phyloP scores from a whole-genome alignment of 2,888 invertebrate genomes.

The Dione juno region DNA sequence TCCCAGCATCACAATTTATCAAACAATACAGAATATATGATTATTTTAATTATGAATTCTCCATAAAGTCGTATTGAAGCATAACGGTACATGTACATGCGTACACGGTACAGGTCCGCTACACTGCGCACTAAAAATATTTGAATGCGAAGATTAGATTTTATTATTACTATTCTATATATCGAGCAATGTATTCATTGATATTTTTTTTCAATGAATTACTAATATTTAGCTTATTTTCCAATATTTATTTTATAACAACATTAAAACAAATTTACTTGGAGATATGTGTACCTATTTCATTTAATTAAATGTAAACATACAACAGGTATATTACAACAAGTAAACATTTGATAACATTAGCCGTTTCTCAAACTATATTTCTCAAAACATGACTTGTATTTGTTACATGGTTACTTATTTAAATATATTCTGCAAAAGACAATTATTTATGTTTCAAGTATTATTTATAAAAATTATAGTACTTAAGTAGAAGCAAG shows the following conservation, averaged over 20 bases:
- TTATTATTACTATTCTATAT: background rate
- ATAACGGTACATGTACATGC: no score
- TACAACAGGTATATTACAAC: background rate
- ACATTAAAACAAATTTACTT: constrained; percentile 2
- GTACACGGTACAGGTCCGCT: no score
- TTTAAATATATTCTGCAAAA: background rate
- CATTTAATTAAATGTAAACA: constrained; percentile 1
- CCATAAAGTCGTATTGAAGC: no score
- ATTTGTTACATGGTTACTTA: background rate
- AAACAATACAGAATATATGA: no score
- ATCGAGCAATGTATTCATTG: background rate
- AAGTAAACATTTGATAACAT: background rate
- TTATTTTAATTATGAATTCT: no score
- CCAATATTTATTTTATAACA: constrained; percentile 1
- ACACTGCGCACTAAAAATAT: no score
- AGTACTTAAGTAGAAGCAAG: background rate
- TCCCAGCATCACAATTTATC: no score
- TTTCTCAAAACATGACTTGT: background rate
- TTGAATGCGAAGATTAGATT: background rate
- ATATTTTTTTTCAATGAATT: background rate
- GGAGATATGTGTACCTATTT: background rate
- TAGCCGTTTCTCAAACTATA: background rate
- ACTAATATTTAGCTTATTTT: constrained; percentile 1
- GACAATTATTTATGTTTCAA: background rate
- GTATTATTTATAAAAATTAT: constrained; percentile 4